Base-by-base conservation (phyloP, 1,140 invertebrate genomes). In the Vanessa atalanta region DNA sequence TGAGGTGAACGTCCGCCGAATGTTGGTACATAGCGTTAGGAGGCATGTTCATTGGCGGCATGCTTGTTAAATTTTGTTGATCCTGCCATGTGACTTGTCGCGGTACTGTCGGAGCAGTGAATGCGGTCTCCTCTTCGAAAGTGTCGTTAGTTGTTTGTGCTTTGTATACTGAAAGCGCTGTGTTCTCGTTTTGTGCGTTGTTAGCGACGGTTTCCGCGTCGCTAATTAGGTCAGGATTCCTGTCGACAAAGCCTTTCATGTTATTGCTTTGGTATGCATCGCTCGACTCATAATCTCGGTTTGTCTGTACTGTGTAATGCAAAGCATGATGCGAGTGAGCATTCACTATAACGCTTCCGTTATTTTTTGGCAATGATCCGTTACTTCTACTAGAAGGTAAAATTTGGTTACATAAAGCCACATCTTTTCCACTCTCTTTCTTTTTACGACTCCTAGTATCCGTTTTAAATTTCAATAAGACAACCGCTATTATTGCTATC, bases 141-240 rank as follows among this genome's bases (percentile, higher is more conserved):
- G 80, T 82, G 57, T 91, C 90, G 67, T 83, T 89, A 61, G 83
- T 75, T 70, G 81, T 81, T 81, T 88, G 88, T 66, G 88, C 75
- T 90, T 91, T 91, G 79, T 92, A 91, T 65, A 91, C 88, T 57
- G 89, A 90, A 65, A 92, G 77, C 68, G 82, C 85, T 66, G 88
- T 86, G 82, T 94, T 91, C 66, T 94, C 93, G 66, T 93, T 91
- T 81, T 95, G 94, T 71, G 94, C 92, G 79, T 95, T 94, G 80
- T 95, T 95, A 77, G 94, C 95, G 20, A 95, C 94, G 73, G 94
- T 95, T 88, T 96, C 95, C 26, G 95, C 95, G 83, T 96, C 96
- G 88, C 95, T 96, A 86, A 96, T 95, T 81, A 96, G 90, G 90
- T 96, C 96, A 16, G 96, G 96, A 90, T 96, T 96, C 86, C 95